Conservation (phyloP, 2,113 vertebrate genomes). For the Malurus melanocephalus region DNA sequence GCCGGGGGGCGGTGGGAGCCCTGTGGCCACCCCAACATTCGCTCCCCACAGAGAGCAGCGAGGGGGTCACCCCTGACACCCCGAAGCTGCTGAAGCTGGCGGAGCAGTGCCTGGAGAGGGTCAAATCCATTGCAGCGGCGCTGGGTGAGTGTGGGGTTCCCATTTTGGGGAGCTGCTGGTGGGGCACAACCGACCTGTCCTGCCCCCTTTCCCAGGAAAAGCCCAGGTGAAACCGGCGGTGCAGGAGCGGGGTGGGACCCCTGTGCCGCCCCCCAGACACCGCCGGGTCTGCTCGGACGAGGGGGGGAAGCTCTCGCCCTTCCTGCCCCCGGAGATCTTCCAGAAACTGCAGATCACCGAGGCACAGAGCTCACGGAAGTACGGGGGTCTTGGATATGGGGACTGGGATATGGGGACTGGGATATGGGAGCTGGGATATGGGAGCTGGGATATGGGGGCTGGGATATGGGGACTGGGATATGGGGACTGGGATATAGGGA, state of each 20-base stretch:
- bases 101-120: conserved; percentile 91
- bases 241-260: neutral
- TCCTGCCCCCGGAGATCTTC: conserved; percentile 89
- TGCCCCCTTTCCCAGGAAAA: conserved; percentile 48
- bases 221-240: neutral
- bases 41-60: conserved; percentile 55
- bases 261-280: conserved; percentile 58
- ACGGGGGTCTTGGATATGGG: neutral
- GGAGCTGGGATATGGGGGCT: no score
- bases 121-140: conserved; percentile 80
- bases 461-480: no score
- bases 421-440: neutral
- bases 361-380: conserved; percentile 79
- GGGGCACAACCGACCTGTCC: neutral
- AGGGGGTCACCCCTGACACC: conserved; percentile 73
- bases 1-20: fast-evolving
- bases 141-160: conserved; percentile 51
- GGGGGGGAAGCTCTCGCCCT: conserved; percentile 71
- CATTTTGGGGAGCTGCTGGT: neutral
- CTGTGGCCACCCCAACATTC: neutral
- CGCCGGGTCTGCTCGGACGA: conserved; percentile 80
- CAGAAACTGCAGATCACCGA: conserved; percentile 82
- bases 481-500: no score
- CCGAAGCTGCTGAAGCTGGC: conserved; percentile 89
- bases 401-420: neutral